A percentile compares a stretch with the other conserved stretches of the same genome.
Conservation (phyloP, 1,140 invertebrate genomes). For the Drosophila lacertosa region DNA sequence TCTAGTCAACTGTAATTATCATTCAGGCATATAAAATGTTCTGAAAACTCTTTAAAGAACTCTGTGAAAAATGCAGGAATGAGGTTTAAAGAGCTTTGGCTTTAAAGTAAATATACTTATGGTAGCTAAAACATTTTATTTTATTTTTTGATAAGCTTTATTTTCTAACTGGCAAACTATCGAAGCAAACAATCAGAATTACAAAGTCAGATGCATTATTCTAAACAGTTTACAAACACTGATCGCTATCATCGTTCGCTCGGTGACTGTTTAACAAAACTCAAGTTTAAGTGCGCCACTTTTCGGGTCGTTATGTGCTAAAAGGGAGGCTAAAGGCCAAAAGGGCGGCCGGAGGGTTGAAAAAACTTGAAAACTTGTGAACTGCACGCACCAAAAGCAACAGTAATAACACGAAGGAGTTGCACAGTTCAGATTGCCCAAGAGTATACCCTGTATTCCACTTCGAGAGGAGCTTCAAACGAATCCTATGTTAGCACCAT, state of each 20-base stretch:
- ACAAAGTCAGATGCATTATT: background rate
- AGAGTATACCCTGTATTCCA: background rate
- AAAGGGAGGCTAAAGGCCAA: no score
- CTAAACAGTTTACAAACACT: background rate
- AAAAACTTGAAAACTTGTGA: slow-evolving; percentile 52
- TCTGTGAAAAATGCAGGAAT: no score
- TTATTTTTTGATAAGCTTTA: no score
- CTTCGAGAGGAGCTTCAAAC: no score
- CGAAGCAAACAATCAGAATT: no score
- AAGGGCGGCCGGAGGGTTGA: background rate
- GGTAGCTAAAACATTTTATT: no score
- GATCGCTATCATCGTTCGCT: slow-evolving; percentile 5
- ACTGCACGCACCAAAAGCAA: slow-evolving; percentile 57
- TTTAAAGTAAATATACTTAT: no score
- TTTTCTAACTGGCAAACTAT: no score
- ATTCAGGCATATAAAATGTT: background rate
- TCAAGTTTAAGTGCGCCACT: slow-evolving; percentile 12
- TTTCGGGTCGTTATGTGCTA: slow-evolving; percentile 1
- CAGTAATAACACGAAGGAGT: slow-evolving; percentile 11
- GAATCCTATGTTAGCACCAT: no score
- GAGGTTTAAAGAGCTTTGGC: no score
- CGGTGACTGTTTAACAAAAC: slow-evolving; percentile 2
- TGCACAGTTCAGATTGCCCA: background rate
- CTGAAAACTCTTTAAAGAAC: background rate
- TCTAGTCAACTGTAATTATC: slow-evolving; percentile 1